Base-by-base conservation (phyloP, 2,113 vertebrate species). In the Emydocephalus ijimae region DNA sequence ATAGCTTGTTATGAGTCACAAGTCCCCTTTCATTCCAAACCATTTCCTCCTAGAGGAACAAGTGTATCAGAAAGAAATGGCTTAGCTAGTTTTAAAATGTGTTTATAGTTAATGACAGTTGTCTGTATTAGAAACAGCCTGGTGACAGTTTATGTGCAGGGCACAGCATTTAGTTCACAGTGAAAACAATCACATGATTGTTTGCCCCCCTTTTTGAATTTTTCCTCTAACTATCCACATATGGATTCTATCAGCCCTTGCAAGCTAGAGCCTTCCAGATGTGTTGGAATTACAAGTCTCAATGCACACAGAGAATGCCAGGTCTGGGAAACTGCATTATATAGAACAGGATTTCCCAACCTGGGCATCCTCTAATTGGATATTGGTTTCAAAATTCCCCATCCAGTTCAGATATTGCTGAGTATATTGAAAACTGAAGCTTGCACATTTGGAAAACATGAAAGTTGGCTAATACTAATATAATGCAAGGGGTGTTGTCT, bases 31-130 rank as follows among this genome's bases (percentile, higher is more conserved):
- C 7, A 54, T 81, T 93, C n/a, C 11, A 54, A 91, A 89, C 24
- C 23, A 89, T 85, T 86, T 50, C 34, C 39, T 43, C 91, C 20
- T 45, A 64, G 90, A 85, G 26, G 34, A 91, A 64, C 90, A 92
- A 92, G 81, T 87, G 90, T 64, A 93, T 86, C 56, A 86, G 89
- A 93, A 91, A 7, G 90, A 92, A 93, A 85, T 29, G 74, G 57
- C 48, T 55, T 86, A 89, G 45, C 69, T 91, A n/a, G 34, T 89
- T 88, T 50, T 43, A 45, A 91, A 91, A 91, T 54, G 56, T 93
- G 87, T 14, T 93, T 91, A 54, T 54, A 89, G 89, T 93, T 89
- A 91, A 54, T 89, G 86, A 88, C 54, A 91, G 55, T 89, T 86
- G 43, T 92, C 92, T 86, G 55, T 20, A 57, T n/a, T 39, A 15